Evolutionary conservation across 2,113 vertebrate species (phyloP), one percentile per base, ranked within the genome.

Genomic region (Nettapus auritus): DNA sequence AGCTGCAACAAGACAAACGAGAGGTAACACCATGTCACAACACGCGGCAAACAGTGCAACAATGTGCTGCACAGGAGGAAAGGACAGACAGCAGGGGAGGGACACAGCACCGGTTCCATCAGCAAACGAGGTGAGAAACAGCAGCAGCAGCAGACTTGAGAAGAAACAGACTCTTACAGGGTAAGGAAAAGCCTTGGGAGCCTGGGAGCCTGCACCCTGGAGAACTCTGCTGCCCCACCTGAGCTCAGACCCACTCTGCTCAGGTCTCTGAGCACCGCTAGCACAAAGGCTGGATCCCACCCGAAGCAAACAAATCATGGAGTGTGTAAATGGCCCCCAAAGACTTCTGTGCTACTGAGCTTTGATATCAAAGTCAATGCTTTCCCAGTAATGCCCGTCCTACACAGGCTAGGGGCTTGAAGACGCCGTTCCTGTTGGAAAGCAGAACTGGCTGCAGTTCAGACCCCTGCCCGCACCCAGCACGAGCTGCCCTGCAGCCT

Each of bases 381-480:
- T 36, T 12, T 13, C 31, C 56, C 13, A 13, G 28, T 0, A 28
- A 36, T 0, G 4, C 57, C 14, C 2, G 2, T 38, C 67, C 79
- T 22, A 1, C 60, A 1, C 0, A 2, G 6, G 2, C 53, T 19
- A 12, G 13, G 0, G 44, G 46, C 84, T 17, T 2, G 20, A 4
- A 11, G 50, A 13, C 1, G 20, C 73, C 38, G 3, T 4, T 71
- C 38, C 48, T 40, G 6, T 29, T 55, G 33, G 42, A 17, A 33
- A n/a, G 53, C 57, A 38, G 14, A 26, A 44, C 50, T 19, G 64
- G 56, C 84, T 79, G 75, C n/a, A 4, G 4, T 1, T 14, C 55
- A 9, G 48, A 7, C 4, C 28, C 19, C 80, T 0, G 29, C 2
- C 36, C 60, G 29, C 59, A 15, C 8, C 8, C 75, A 28, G 0